Evolutionary conservation across 2,113 vertebrate genomes (phyloP), one percentile per base, ranked within the genome.

Genomic region (Callionymus lyra): DNA sequence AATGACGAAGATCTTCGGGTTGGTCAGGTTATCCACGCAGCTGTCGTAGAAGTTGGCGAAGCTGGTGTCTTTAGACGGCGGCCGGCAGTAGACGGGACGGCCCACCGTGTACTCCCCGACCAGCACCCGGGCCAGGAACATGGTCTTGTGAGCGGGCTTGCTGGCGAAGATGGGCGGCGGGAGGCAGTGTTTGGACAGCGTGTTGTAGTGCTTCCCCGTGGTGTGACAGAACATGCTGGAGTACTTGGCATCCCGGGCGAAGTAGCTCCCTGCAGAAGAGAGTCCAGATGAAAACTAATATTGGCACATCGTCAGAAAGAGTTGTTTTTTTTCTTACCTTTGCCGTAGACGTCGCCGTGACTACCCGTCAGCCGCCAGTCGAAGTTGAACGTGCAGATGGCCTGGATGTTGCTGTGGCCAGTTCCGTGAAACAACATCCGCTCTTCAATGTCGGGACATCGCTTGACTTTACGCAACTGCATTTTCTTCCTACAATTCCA

Each of bases 341-440:
- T 98, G 59, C 94, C 94, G 68, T 93, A 95, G 10, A 92, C 81
- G 44, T 91, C 86, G 15, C 91, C 94, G 35, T 97, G 90, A 61
- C 92, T 89, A 31, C 94, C 94, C 27, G 92, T 93, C 60, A 98
- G 88, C 60, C 94, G 84, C 91, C 92, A 96, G 68, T 98, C 94
- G 74, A 98, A 98, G 72, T 98, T 98, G 72, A 96, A 91, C 40
- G 90, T 92, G 63, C 94, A 98, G 71, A 98, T 98, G 42, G 93
- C 91, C 74, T 91, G 90, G 44, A 98, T 87, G 79, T 94, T 95
- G 67, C 89, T 93, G 73, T 86, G 87, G 68, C 90, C 91, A 27
- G 94, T 98, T n/a, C 94, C 94, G 1, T 98, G 94, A 74, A 98
- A 98, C 2, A 98, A 74, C 92, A 95, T 93, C 49, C 90, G 88